Conservation (phyloP, 2,888 invertebrate genomes). For the Spisula solida region DNA sequence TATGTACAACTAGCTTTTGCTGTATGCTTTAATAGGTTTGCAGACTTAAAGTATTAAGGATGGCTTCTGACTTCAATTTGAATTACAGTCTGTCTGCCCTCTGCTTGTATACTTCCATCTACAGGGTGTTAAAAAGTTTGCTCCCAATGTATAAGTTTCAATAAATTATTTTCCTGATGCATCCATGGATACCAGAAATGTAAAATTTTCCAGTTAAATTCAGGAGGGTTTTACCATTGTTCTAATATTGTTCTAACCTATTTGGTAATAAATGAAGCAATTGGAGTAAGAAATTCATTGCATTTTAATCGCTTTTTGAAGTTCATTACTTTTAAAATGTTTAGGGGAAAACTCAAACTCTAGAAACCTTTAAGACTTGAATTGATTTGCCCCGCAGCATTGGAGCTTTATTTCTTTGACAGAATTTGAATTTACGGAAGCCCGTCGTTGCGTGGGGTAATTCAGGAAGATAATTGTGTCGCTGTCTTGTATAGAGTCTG, state of each 20-base stretch:
- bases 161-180: too few relatives aligned
- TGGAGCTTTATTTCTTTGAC: neutral
- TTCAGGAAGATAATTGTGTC: neutral
- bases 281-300: too few relatives aligned
- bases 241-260: too few relatives aligned
- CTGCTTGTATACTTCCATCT: neutral
- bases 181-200: too few relatives aligned
- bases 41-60: slow-evolving; percentile 16
- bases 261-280: too few relatives aligned
- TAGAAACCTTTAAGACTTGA: neutral
- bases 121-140: too few relatives aligned
- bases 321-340: neutral
- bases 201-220: too few relatives aligned
- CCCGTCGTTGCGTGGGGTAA: neutral
- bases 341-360: neutral
- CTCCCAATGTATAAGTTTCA: too few relatives aligned
- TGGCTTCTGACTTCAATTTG: neutral
- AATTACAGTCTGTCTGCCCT: neutral
- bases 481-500: neutral
- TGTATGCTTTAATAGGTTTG: neutral
- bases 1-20: neutral
- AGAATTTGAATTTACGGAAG: neutral
- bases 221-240: too few relatives aligned
- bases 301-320: too few relatives aligned
- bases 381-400: neutral